phyloP scores from a whole-genome alignment of 2,888 invertebrate genomes.

The Meghimatium bilineatum region DNA sequence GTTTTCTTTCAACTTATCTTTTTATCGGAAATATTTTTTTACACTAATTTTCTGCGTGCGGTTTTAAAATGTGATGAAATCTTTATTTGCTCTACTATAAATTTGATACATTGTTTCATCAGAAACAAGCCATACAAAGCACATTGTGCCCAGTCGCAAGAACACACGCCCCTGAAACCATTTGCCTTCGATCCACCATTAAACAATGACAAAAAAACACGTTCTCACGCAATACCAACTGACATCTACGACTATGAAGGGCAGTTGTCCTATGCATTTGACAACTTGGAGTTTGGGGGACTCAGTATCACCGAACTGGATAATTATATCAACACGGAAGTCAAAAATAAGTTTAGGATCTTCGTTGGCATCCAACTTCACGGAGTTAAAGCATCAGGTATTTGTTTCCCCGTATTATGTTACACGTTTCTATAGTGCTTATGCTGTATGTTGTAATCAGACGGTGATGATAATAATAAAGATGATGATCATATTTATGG shows the following conservation, averaged over 20 bases:
- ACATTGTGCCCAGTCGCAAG: slow-evolving; percentile 53
- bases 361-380: slow-evolving; percentile 52
- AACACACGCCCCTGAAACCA: slow-evolving; percentile 51
- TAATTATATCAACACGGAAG: slow-evolving; percentile 39
- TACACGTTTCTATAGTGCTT: no score
- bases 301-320: slow-evolving; percentile 52
- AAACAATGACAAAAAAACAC: slow-evolving; percentile 52
- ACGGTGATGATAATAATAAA: neutral
- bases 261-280: slow-evolving; percentile 52
- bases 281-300: slow-evolving; percentile 53
- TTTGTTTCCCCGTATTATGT: no score
- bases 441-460: no score
- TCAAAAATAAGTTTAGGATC: slow-evolving; percentile 41
- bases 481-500: no score
- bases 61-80: no score
- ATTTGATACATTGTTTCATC: neutral
- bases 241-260: slow-evolving; percentile 54
- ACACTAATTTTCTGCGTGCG: no score
- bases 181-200: slow-evolving; percentile 53
- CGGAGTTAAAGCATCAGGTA: slow-evolving; percentile 42
- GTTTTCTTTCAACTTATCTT: no score
- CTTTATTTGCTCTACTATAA: no score
- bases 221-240: slow-evolving; percentile 49
- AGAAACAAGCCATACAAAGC: slow-evolving; percentile 44
- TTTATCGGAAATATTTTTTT: no score